These are phyloP conservation scores for Spisula solida DNA, from an alignment of 2,888 invertebrate genomes.

Conservation along the genomic window DNA sequence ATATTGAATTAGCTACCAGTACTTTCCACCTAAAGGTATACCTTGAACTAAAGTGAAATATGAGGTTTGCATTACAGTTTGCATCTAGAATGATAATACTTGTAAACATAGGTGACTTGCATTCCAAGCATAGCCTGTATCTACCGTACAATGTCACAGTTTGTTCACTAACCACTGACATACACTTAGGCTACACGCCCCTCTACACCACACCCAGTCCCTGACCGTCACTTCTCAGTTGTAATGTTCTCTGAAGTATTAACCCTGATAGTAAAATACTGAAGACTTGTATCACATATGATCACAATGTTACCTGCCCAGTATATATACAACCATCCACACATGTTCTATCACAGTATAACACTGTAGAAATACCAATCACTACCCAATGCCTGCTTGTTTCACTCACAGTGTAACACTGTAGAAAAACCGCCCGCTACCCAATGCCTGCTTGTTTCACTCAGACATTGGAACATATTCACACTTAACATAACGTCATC, in stretches of 20 bases:
- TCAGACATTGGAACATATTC: background rate
- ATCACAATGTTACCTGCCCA: background rate
- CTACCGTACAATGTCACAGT: too few species aligned
- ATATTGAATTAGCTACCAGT: background rate
- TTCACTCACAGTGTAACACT: background rate
- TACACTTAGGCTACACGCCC: background rate
- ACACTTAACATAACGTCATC: background rate
- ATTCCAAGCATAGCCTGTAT: too few species aligned
- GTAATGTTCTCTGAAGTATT: background rate
- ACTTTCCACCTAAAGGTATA: background rate
- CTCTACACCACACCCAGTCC: background rate
- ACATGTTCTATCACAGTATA: background rate
- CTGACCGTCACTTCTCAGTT: background rate
- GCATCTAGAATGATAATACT: background rate
- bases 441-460: background rate
- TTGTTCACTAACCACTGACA: too few species aligned
- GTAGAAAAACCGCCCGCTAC: background rate
- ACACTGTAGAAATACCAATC: background rate
- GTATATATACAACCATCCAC: too few species aligned
- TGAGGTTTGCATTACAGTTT: background rate
- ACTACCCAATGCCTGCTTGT: background rate
- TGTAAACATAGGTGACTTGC: background rate
- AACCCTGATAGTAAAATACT: slow-evolving; percentile 28
- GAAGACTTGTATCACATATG: background rate
- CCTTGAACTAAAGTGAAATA: background rate